Conservation (phyloP, 1,140 invertebrate species). For the Monochamus saltuarius region DNA sequence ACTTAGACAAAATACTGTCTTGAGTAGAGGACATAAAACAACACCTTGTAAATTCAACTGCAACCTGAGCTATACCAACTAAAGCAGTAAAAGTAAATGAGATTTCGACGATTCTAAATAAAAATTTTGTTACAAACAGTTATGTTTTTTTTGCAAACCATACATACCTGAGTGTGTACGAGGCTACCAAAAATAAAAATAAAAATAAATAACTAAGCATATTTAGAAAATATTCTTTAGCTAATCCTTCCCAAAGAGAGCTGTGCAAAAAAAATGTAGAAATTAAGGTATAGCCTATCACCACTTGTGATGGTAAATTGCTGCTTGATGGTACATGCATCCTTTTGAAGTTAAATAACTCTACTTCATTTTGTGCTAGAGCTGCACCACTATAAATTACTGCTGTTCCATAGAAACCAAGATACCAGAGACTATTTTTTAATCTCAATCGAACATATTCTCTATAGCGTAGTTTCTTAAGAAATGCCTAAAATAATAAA, state of each 20-base stretch:
- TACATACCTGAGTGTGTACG: slow-evolving; percentile 27
- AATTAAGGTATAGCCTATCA: slow-evolving; percentile 25
- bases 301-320: slow-evolving; percentile 15
- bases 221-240: slow-evolving; percentile 2
- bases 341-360: slow-evolving; percentile 20
- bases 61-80: slow-evolving; percentile 22
- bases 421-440: slow-evolving; percentile 24
- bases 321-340: slow-evolving; percentile 16
- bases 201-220: slow-evolving; percentile 16
- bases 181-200: slow-evolving; percentile 16
- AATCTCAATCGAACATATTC: slow-evolving; percentile 21
- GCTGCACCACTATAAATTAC: slow-evolving; percentile 23
- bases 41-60: slow-evolving; percentile 16
- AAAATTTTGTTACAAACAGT: slow-evolving; percentile 3
- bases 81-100: slow-evolving; percentile 21
- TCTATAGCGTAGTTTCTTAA: slow-evolving; percentile 22
- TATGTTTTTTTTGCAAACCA: background rate
- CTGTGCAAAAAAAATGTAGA: slow-evolving; percentile 20
- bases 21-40: slow-evolving; percentile 5
- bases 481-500: slow-evolving; percentile 18
- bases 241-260: slow-evolving; percentile 15
- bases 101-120: slow-evolving; percentile 28
- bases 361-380: slow-evolving; percentile 22
- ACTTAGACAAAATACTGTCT: slow-evolving; percentile 8
- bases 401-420: slow-evolving; percentile 26